Evolutionary conservation across 1,140 invertebrate genomes (phyloP).

Genomic region (Odontomachus brunneus): DNA sequence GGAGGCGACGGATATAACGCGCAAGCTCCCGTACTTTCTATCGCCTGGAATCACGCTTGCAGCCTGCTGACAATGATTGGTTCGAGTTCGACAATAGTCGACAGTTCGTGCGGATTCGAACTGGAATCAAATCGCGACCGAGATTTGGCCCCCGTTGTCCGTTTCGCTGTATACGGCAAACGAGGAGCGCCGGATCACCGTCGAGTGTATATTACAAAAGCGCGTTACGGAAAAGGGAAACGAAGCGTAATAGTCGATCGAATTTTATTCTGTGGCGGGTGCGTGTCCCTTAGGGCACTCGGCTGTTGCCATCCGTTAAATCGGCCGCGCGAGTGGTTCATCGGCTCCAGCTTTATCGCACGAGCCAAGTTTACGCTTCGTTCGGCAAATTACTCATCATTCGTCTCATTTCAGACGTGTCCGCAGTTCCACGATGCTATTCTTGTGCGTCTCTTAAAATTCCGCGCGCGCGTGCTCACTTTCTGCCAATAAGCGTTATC

Average conservation of each 20-base stretch:
- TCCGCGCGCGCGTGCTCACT: background rate
- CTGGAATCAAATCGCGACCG: constrained; percentile 48
- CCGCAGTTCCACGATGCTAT: too few species aligned
- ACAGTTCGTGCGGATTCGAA: constrained; percentile 42
- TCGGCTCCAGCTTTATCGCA: too few species aligned
- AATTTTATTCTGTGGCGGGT: constrained; percentile 11
- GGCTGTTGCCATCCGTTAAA: too few species aligned
- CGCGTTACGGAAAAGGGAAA: background rate
- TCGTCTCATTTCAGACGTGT: too few species aligned
- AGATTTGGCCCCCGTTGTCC: constrained; percentile 33
- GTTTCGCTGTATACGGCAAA: background rate
- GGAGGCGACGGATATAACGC: constrained; percentile 55
- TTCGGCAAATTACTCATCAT: too few species aligned
- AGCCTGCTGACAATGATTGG: constrained; percentile 55
- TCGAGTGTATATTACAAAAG: background rate
- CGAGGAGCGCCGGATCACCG: background rate
- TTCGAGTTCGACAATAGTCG: constrained; percentile 48
- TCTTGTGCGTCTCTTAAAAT: background rate
- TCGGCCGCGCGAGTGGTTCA: too few species aligned
- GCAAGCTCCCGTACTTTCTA: constrained; percentile 47
- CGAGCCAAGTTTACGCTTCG: too few species aligned
- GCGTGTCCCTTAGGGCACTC: too few species aligned
- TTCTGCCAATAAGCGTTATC: constrained; percentile 24
- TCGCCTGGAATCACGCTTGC: constrained; percentile 47
- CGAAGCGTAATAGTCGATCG: background rate